Evolutionary conservation across 2,113 vertebrate species (phyloP).

Genomic region (Burhinus bistriatus): DNA sequence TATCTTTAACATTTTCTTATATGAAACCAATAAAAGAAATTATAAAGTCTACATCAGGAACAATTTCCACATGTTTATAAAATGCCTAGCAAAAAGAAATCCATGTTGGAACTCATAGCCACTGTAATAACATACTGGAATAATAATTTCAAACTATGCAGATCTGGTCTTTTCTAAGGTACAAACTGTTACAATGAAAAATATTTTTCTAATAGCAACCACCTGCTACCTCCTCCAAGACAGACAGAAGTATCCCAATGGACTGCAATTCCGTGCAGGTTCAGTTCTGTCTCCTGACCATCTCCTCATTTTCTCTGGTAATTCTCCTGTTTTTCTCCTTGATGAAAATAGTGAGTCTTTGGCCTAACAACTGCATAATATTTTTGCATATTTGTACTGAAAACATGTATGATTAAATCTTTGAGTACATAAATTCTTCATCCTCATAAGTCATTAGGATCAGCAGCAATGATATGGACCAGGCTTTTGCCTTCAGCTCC

Average conservation of each 20-base stretch:
- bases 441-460: neutral
- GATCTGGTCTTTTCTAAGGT: neutral
- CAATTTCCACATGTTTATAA: neutral
- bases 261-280: neutral
- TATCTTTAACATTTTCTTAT: neutral
- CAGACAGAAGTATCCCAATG: neutral
- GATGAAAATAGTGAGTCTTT: accelerated
- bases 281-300: neutral
- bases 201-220: neutral
- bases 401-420: neutral
- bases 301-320: neutral
- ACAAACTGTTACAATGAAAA: neutral
- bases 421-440: neutral
- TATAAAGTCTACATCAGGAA: neutral
- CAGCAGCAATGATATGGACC: neutral
- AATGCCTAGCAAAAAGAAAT: neutral
- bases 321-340: neutral
- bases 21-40: neutral
- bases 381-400: neutral
- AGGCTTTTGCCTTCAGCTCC: neutral
- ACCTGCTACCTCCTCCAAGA: neutral
- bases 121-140: neutral
- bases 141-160: neutral
- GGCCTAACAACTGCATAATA: neutral
- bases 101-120: neutral